Percentiles rank a stretch among this genome's conserved stretches.
These are phyloP conservation scores for Catostomus latipinnis DNA, from an alignment of 2,797 vertebrate genomes.

Conservation along the genomic window DNA sequence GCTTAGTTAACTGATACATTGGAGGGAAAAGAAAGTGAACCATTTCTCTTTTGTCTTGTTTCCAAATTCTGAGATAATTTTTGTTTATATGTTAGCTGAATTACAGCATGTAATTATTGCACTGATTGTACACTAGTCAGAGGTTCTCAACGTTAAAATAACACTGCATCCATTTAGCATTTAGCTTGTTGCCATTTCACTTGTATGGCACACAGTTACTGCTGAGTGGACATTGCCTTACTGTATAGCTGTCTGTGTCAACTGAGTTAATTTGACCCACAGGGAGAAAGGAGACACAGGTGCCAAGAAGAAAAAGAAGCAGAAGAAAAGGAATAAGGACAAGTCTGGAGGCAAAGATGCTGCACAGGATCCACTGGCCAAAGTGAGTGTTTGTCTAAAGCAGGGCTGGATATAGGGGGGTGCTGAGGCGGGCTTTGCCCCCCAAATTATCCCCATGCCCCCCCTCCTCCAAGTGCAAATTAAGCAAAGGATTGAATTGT, in stretches of 20 bases:
- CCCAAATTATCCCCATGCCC: not conserved
- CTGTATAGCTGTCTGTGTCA: conserved; percentile 16
- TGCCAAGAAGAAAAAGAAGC: conserved; percentile 98
- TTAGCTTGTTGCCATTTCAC: not conserved
- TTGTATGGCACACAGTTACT: not conserved
- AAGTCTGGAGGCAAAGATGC: conserved; percentile 86
- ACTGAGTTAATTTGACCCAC: not conserved
- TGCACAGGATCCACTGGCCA: conserved; percentile 85
- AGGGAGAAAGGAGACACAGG: conserved; percentile 90
- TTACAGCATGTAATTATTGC: no score
- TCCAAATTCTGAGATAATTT: no score
- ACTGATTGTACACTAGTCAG: no score
- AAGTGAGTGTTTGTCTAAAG: conserved; percentile 72
- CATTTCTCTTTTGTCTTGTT: no score
- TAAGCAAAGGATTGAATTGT: no score
- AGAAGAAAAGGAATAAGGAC: conserved; percentile 92
- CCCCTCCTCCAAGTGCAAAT: no score
- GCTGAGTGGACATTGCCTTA: not conserved
- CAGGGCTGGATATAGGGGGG: no score
- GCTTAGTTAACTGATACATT: no score
- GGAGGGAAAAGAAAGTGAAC: no score
- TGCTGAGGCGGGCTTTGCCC: no score
- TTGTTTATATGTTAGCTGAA: no score
- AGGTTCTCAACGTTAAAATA: not conserved
- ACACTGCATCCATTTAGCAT: no score